Base-by-base conservation (phyloP, 1,140 invertebrate species). In the Sarcophaga peregrina region DNA sequence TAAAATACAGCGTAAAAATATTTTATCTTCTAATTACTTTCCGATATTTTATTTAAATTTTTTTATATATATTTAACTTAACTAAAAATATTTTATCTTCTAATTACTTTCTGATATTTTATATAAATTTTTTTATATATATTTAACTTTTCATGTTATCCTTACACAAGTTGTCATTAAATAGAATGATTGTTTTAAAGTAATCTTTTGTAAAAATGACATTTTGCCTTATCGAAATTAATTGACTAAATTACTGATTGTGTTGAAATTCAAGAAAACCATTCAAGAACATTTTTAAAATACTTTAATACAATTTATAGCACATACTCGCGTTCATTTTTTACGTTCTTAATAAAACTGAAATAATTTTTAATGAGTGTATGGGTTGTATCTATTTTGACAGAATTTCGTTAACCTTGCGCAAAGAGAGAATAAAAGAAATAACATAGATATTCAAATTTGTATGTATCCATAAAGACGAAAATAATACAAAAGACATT, bases 321-420 rank as follows among this genome's bases (percentile, higher is more conserved):
- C 25, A 25, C 8, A 68, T n/a, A 20, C 20, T 9, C 62, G 62
- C 17, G n/a, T 68, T 9, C 3, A 17, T 68, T 68, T 68, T 68
- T 68, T 20, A 17, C 62, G 62, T 68, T 8, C 62, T 20, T n/a
- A 68, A 68, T 58, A 4, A 68, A 68, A 68, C 62, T 68, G 62
- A 68, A 68, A 20, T 20, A 7, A 0, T 25, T 68, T n/a, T 68
- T 17, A 68, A 20, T 20, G 20, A 20, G 17, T 68, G 62, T 9
- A 68, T 17, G 20, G 17, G n/a, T 68, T 68, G n/a, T 68, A 68
- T n/a, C 62, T 68, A n/a, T 25, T 68, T 68, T 68, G 62, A 68
- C 62, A 68, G 20, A 1, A 25, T 17, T 10, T 25, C 1, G 20
- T 20, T 2, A 20, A 20, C 10, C 62, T 20, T 68, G 62, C 62